phyloP scores from a whole-genome alignment of 1,140 invertebrate genomes.

The Cataglyphis hispanica region DNA sequence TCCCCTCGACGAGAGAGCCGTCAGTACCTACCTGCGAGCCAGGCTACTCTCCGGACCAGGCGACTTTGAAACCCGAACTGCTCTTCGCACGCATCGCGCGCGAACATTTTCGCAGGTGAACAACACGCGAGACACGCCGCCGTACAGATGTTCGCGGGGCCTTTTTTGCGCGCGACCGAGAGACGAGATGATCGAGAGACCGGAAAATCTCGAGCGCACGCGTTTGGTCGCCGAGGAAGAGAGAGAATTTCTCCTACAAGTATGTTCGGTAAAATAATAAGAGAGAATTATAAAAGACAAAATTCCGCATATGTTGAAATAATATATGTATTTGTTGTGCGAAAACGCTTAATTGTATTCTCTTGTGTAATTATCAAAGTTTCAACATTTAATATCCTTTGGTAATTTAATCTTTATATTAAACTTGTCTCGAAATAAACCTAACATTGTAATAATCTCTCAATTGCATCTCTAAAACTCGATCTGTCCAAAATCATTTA shows the following conservation, averaged over 20 bases:
- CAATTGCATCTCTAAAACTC: neutral
- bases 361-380: neutral
- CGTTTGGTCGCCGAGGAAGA: neutral
- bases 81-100: conserved; percentile 68
- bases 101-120: conserved; percentile 72
- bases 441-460: neutral
- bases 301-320: neutral
- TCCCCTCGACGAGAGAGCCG: conserved; percentile 56
- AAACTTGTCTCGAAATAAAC: neutral
- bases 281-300: neutral
- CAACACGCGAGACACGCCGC: conserved; percentile 58
- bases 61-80: conserved; percentile 41
- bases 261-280: conserved; percentile 14
- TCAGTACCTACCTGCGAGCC: conserved; percentile 71
- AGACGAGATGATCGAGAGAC: neutral
- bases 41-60: conserved; percentile 43
- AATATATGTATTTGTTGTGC: conserved; percentile 13
- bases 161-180: conserved; percentile 40
- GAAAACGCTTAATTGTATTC: neutral
- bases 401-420: neutral
- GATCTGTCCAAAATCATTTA: neutral
- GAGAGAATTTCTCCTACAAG: neutral
- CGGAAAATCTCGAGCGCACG: conserved; percentile 47
- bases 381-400: neutral
- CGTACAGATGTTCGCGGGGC: conserved; percentile 38